Conservation (phyloP, 2,888 invertebrate species). For the Parthenolecanium corni region DNA sequence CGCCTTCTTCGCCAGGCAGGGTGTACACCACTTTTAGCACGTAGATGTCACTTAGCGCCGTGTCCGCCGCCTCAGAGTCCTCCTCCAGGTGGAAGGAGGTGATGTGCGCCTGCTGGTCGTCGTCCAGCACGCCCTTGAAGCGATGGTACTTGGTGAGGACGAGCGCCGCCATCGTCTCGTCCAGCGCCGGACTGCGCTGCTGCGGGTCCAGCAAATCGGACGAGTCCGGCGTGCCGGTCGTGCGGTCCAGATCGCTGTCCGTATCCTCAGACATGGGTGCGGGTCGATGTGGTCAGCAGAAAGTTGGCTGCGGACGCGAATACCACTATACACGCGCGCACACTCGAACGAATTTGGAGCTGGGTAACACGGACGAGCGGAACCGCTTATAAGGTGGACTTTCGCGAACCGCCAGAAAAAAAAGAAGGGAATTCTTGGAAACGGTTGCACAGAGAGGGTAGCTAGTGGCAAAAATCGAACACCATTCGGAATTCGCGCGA, state of each 20-base stretch:
- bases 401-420: too few relatives aligned
- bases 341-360: too few relatives aligned
- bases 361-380: too few relatives aligned
- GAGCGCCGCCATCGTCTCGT: slow-evolving; percentile 15
- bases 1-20: slow-evolving; percentile 36
- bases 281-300: too few relatives aligned
- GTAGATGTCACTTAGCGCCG: slow-evolving; percentile 62
- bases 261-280: slow-evolving; percentile 19
- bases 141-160: slow-evolving; percentile 14
- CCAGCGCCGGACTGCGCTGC: slow-evolving; percentile 9
- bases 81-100: slow-evolving; percentile 2
- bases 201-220: slow-evolving; percentile 29
- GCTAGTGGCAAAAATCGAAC: too few relatives aligned
- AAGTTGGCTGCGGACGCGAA: too few relatives aligned
- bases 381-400: too few relatives aligned
- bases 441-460: too few relatives aligned
- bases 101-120: slow-evolving; percentile 7
- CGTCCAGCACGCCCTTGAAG: slow-evolving; percentile 20
- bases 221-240: slow-evolving; percentile 30
- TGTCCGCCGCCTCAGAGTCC: slow-evolving; percentile 46
- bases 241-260: slow-evolving; percentile 26
- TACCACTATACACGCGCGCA: too few relatives aligned
- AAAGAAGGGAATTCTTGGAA: too few relatives aligned
- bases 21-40: slow-evolving; percentile 61
- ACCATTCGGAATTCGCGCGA: too few relatives aligned